Evolutionary conservation across 2,113 vertebrate species (phyloP), one percentile per base, ranked within the genome.

Genomic region (Mystacornis crossleyi): DNA sequence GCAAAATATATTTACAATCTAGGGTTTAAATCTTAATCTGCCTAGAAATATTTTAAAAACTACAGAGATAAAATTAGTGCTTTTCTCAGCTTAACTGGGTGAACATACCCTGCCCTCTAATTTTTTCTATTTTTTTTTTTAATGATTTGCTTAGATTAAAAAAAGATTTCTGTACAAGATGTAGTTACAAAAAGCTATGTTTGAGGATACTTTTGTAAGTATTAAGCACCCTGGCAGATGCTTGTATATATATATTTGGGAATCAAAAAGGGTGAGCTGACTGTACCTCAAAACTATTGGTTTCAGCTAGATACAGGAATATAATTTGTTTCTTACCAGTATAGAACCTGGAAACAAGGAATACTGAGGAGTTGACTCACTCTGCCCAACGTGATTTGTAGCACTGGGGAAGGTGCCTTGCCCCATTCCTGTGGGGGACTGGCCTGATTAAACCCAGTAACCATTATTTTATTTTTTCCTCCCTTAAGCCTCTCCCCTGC

Each of bases 31-130:
- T 98, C 98, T 98, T 97, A 96, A 98, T 99, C 98, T 98, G 97
- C 98, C 97, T 98, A 99, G 98, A 98, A 98, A 98, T 98, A 95
- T 98, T 96, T 98, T 66, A 96, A 97, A 97, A 98, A 98, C 98
- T 98, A 98, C 98, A 98, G 97, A 97, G 98, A 98, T 98, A 99
- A 98, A 99, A 99, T 99, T 99, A 99, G 99, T 99, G 99, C 99
- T 98, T 98, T 98, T 98, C 98, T 99, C 98, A 99, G 98, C 98
- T 99, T 98, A 98, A 98, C 93, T 99, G 98, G 98, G 98, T 99
- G 98, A 98, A 98, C 97, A 98, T 94, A 98, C 97, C 98, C 98
- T 98, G 98, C 98, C 98, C 98, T 97, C 96, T 98, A 98, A 95
- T 92, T 96, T 97, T 90, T 91, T 92, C n/a, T 10, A 23, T 86